Percentiles rank a stretch among this genome's conserved stretches.
phyloP scores from a whole-genome alignment of 2,113 vertebrate species.

The Cacatua alba region DNA sequence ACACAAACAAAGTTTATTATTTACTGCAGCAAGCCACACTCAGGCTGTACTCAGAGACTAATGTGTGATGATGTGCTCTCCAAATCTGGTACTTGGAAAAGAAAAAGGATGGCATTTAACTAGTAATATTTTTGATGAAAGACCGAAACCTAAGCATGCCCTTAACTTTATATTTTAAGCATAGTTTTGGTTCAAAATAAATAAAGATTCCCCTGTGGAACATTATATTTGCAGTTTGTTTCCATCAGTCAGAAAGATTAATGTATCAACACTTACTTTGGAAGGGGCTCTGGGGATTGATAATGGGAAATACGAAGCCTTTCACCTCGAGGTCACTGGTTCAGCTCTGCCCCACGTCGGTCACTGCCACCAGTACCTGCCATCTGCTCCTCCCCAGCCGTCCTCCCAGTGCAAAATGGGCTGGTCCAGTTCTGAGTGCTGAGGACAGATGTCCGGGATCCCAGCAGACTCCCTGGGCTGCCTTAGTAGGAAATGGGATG shows the following conservation, averaged over 20 bases:
- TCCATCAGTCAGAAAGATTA: slow-evolving; percentile 55
- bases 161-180: neutral
- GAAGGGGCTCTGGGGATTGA: neutral
- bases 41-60: neutral
- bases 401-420: neutral
- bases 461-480: neutral
- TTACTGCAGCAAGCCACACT: neutral
- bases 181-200: neutral
- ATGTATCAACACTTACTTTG: slow-evolving; percentile 24
- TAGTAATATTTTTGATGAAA: neutral
- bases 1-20: slow-evolving; percentile 39
- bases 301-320: slow-evolving; percentile 55
- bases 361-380: slow-evolving; percentile 26
- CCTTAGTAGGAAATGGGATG: neutral
- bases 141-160: neutral
- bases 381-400: slow-evolving; percentile 20
- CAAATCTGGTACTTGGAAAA: neutral
- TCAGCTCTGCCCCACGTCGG: slow-evolving; percentile 36
- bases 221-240: slow-evolving; percentile 40
- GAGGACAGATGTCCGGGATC: neutral
- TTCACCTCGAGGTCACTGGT: slow-evolving; percentile 46
- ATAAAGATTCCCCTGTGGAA: neutral
- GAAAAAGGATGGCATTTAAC: neutral
- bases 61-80: neutral
- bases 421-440: neutral